These are phyloP conservation scores for Orientallactaga bullata DNA, from an alignment of 2,113 vertebrate species.

Conservation along the genomic window DNA sequence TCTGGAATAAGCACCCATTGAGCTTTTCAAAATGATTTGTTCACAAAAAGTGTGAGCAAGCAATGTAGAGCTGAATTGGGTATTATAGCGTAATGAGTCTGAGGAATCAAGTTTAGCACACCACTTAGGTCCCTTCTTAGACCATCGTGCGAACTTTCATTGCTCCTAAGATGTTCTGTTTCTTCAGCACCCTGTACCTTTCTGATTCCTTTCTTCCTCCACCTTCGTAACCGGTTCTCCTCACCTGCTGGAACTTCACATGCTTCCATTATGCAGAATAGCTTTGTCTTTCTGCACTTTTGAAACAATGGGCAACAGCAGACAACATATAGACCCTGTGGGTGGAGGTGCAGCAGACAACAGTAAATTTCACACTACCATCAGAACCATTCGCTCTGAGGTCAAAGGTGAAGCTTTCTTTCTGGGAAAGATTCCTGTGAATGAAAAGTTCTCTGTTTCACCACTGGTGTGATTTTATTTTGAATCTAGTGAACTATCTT, in stretches of 20 bases:
- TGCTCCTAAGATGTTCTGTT: not conserved
- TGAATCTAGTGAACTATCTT: not conserved
- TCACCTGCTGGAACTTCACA: not conserved
- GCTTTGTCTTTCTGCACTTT: not conserved
- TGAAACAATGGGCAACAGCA: not conserved
- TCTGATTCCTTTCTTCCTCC: not conserved
- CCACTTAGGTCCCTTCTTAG: not conserved
- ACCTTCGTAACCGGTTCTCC: fast-evolving
- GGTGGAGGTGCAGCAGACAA: not conserved
- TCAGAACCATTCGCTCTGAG: not conserved
- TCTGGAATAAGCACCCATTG: not conserved
- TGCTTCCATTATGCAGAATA: not conserved
- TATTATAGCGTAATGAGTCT: not conserved
- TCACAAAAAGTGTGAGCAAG: not conserved
- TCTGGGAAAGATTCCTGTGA: not conserved
- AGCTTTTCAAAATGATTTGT: not conserved
- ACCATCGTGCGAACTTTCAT: not conserved
- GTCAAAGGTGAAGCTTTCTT: not conserved
- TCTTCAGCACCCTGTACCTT: not conserved
- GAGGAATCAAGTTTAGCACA: not conserved
- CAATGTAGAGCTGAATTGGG: not conserved
- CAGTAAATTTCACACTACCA: not conserved
- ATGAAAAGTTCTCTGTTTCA: not conserved
- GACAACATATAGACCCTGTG: too few species aligned
- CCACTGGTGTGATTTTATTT: not conserved